Evolutionary conservation across 1,140 invertebrate species (phyloP), one percentile per base, ranked within the genome.

Genomic region (Saccostrea echinata): DNA sequence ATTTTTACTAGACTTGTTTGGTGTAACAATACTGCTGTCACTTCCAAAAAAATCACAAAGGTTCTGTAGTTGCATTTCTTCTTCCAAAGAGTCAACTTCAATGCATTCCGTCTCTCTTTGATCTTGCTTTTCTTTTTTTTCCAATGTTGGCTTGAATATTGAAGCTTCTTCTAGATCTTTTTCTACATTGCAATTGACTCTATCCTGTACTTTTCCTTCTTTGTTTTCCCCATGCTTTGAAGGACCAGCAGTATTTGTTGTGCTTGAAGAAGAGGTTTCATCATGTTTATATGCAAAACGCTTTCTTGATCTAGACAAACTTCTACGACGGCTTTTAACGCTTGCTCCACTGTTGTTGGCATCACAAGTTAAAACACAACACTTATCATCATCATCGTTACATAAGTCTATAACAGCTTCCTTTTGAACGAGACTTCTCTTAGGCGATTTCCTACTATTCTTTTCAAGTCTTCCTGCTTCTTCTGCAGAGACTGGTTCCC

Each of bases 401-500:
- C 21, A 82, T 4, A 55, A 82, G 21, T 86, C 13, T 51, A 61
- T 35, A 12, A 30, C 52, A 43, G 53, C 86, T 61, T 30, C 21
- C 16, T 57, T 33, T 61, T 16, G 33, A 61, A 12, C 0, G 4
- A 12, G 55, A 33, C 3, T 43, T 21, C 30, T 85, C 55, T 61
- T 43, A 0, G 2, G 33, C n/a, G 71, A 43, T 86, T 3, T 51
- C 24, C 12, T 61, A 24, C 33, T n/a, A 85, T 57, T 55, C 57
- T 18, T 27, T 33, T 30, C 1, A 16, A 85, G n/a, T 52, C 9
- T 85, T 35, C 43, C 4, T 13, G 33, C n/a, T 83, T 82, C 76
- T 27, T 86, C 64, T 30, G 27, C 27, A 82, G n/a, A 27, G 33
- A 86, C 86, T 57, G 86, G 86, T 33, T 86, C 76, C 86, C 86